Percentiles rank a stretch among this genome's conserved stretches.
Conservation (phyloP, 2,113 vertebrate genomes). For the Ailuropoda melanoleuca region DNA sequence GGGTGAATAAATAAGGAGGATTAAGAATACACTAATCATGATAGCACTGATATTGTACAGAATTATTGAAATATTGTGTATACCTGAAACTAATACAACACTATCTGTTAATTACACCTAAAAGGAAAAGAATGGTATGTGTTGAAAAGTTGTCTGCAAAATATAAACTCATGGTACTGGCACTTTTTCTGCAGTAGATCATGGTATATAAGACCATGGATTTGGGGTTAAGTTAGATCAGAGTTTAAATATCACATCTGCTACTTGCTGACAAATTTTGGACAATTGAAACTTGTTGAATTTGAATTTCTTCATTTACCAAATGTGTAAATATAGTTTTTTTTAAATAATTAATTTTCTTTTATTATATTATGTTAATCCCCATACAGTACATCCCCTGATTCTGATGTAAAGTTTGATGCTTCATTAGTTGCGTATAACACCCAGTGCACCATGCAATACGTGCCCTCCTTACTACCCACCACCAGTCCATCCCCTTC, state of each 20-base stretch:
- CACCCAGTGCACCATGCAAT: too few species aligned
- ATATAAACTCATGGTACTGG: not conserved
- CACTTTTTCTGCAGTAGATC: not conserved
- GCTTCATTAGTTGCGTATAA: too few species aligned
- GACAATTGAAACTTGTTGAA: not conserved
- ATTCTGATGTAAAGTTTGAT: too few species aligned
- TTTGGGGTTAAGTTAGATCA: not conserved
- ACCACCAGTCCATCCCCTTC: too few species aligned
- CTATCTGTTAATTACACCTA: not conserved
- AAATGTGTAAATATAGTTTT: not conserved
- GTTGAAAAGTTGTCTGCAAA: not conserved
- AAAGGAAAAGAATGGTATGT: not conserved
- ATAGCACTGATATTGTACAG: not conserved
- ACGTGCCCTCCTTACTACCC: too few species aligned
- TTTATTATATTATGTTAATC: too few species aligned
- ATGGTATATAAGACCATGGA: not conserved
- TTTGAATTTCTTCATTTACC: not conserved
- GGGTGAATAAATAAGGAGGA: not conserved
- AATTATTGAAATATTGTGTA: not conserved
- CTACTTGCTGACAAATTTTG: not conserved
- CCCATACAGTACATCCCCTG: too few species aligned
- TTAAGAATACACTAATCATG: not conserved
- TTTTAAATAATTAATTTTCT: too few species aligned
- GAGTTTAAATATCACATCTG: not conserved
- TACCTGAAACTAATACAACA: not conserved